Evolutionary conservation across 30 jellyfish, hydroid and myxozoan genomes (phyloP), one percentile per base, ranked within the genome.

Genomic region (Rhopilema esculentum): DNA sequence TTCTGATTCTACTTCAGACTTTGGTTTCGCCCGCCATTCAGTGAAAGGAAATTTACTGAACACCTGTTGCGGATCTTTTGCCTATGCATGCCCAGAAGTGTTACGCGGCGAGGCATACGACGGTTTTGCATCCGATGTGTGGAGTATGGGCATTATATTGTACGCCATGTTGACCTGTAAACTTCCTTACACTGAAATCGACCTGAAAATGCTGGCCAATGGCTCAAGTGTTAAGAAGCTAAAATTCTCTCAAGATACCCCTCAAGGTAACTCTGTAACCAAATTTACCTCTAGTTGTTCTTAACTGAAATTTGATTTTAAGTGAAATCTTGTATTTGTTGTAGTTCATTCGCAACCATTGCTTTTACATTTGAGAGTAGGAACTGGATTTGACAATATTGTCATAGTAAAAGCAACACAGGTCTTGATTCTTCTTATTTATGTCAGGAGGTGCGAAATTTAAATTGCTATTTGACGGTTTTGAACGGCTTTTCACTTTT

Each of bases 61-160:
- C 20, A 88, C 97, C 48, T 32, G 29, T 77, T 88, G 97, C 62
- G 97, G 97, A 0, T 79, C 97, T 1, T 79, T 49, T 31, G 97
- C 88, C n/a, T 88, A 88, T 49, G 88, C 97, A 22, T 70, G 92
- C 73, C 97, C 97, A 23, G 90, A 40, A 67, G 64, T 88, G 48
- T 49, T 88, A 21, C 79, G 89, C 20, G 89, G 92, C 1, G 89
- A 79, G 33, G 16, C 77, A 49, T 79, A 88, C 72, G 65, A 80
- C 52, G 97, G 97, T 23, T 79, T 67, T 57, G 92, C 92, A 19
- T 91, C 97, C 1, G 97, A 88, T 49, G 86, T 80, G 16, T 88
- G 97, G 97, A 88, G 97, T 30, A 72, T 80, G 91, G 97, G 97
- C 1, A 69, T 88, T 27, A 62, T 88, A 7, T 88, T 88, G 64